phyloP scores from a whole-genome alignment of 1,140 invertebrate species.

The Drosophila parvula region DNA sequence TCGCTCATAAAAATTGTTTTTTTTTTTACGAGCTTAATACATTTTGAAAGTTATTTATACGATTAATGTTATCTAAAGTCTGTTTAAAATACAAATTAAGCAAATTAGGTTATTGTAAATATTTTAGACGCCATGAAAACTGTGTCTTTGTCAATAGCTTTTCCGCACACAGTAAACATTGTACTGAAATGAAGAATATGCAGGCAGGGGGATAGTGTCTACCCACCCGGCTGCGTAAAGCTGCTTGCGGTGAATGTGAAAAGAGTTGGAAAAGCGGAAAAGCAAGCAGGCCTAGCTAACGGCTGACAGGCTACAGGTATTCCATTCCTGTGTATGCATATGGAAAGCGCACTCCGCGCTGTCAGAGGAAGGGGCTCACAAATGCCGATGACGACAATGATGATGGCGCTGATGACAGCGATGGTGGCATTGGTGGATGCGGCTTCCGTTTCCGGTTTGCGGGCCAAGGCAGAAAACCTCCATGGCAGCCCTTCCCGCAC shows the following conservation, averaged over 20 bases:
- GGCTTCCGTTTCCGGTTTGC: slow-evolving; percentile 49
- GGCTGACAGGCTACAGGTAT: slow-evolving; percentile 27
- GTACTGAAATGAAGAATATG: slow-evolving; percentile 20
- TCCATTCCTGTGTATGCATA: slow-evolving; percentile 9
- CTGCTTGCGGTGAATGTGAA: slow-evolving; percentile 49
- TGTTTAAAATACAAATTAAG: neutral
- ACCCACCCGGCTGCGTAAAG: slow-evolving; percentile 9
- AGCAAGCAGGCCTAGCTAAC: slow-evolving; percentile 37
- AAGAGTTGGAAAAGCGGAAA: slow-evolving; percentile 55
- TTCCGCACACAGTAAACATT: slow-evolving; percentile 1
- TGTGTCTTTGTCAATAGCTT: neutral
- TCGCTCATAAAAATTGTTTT: slow-evolving; percentile 1
- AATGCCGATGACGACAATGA: slow-evolving; percentile 41
- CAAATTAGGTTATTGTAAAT: neutral
- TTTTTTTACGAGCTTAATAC: neutral
- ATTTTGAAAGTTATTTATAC: neutral
- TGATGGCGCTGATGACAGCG: slow-evolving; percentile 30
- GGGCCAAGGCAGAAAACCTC: slow-evolving; percentile 21
- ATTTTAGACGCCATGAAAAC: neutral
- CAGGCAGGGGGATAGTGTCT: slow-evolving; percentile 2
- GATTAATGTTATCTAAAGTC: neutral
- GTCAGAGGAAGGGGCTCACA: slow-evolving; percentile 25
- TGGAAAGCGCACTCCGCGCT: slow-evolving; percentile 5
- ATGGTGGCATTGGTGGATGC: slow-evolving; percentile 45
- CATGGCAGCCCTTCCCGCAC: neutral